Evolutionary conservation across 2,888 invertebrate genomes (phyloP).

Genomic region (Stenichneumon culpator): DNA sequence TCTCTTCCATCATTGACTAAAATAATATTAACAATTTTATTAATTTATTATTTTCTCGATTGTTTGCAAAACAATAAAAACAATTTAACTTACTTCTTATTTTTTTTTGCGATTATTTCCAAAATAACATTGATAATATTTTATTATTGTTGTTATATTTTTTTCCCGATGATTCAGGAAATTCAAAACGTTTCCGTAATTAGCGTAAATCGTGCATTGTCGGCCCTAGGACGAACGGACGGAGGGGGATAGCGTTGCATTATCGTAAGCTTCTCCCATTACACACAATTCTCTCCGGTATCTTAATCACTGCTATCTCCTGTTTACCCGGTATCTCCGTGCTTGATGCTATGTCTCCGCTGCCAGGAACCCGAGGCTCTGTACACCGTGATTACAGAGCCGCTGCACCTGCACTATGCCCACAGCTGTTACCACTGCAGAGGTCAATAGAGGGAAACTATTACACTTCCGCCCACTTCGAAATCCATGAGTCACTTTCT

Average conservation of each 20-base stretch:
- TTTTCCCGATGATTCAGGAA: no score
- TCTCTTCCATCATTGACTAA: no score
- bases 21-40: no score
- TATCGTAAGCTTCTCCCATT: conserved; percentile 9
- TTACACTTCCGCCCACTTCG: neutral
- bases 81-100: no score
- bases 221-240: neutral
- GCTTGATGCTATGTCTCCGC: neutral
- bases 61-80: no score
- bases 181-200: neutral
- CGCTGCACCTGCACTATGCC: conserved; percentile 8
- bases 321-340: conserved; percentile 7
- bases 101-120: no score
- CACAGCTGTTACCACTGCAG: neutral
- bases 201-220: neutral
- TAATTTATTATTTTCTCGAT: no score
- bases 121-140: no score
- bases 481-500: neutral
- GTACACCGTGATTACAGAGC: neutral
- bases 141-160: no score
- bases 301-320: conserved; percentile 1
- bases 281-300: conserved; percentile 9
- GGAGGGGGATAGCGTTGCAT: neutral
- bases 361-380: neutral
- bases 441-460: neutral